Base-by-base conservation (phyloP, 1,140 invertebrate genomes). In the Oryctes rhinoceros region DNA sequence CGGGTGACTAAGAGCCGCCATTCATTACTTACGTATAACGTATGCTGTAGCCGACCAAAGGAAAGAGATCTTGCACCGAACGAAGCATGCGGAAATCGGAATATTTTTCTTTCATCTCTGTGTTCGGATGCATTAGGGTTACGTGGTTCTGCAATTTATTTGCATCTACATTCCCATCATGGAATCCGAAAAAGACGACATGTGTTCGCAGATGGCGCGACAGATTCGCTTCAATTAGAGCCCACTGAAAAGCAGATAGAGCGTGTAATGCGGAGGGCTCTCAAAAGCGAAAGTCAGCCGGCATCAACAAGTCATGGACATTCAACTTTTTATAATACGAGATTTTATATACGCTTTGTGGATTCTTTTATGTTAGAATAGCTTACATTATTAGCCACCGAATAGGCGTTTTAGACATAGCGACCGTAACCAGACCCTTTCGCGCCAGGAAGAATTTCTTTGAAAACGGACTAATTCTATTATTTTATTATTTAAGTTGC, bases 121-220 rank as follows among this genome's bases (percentile, higher is more conserved):
- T 24, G n/a, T 71, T 35, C 24, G 37, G 5, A 30, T 71, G 18
- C 65, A 71, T 71, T 71, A 71, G 24, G 65, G 65, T 71, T 24
- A 71, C 65, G 65, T n/a, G 65, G 65, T 24, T 35, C 65, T 24
- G 65, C 35, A 71, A 35, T 71, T 30, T 71, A 71, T 71, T 71
- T 35, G 65, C 65, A 71, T 71, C 35, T 4, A 71, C 20, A 71
- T 37, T 24, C 35, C 20, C 24, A 71, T 71, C 37, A 71, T 24
- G 65, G 65, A 71, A 71, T 71, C 24, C 24, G 65, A 71, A 71
- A 35, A 71, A 9, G 65, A 71, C 35, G 65, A 71, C 35, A 71
- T 71, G 20, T 35, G 35, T 71, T 71, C 65, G 20, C 65, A 71
- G 65, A 71, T 71, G 65, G 65, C 65, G 20, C 13, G 18, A 24